Conservation (phyloP, 2,113 vertebrate genomes). For the Cnemophilus loriae region DNA sequence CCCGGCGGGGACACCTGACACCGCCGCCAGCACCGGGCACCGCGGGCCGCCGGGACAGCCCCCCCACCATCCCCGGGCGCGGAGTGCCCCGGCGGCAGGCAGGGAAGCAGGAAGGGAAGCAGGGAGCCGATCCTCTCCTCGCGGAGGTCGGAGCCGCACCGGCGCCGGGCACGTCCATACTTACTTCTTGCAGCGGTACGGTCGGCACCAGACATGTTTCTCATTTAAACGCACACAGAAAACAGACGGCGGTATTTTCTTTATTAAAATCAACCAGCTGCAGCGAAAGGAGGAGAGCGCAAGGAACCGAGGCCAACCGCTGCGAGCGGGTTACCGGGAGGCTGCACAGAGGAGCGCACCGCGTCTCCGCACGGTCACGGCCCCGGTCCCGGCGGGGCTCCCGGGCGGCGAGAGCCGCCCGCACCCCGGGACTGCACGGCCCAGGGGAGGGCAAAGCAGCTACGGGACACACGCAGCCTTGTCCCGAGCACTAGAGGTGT, state of each 20-base stretch:
- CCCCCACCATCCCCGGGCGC: not conserved
- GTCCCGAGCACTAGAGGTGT: no score
- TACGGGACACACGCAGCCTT: not conserved
- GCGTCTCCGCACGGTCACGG: not conserved
- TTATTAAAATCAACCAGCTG: slow-evolving; percentile 16
- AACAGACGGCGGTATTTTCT: not conserved
- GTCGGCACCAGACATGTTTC: not conserved
- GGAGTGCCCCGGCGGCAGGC: not conserved
- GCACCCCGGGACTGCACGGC: not conserved
- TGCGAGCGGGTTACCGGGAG: not conserved
- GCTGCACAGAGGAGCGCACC: not conserved
- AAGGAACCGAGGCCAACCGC: not conserved
- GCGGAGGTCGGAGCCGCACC: not conserved
- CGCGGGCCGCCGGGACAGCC: not conserved
- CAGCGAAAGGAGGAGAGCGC: not conserved
- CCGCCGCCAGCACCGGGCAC: not conserved
- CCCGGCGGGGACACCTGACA: not conserved
- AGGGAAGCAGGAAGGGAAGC: not conserved
- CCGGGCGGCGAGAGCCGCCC: not conserved
- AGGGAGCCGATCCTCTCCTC: not conserved
- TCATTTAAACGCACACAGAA: slow-evolving; percentile 17
- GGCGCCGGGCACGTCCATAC: not conserved
- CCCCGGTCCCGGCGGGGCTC: not conserved
- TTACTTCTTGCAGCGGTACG: not conserved
- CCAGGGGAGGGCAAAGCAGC: not conserved